Base-by-base conservation (phyloP, 2,888 invertebrate species). In the Mellilla xanthometata region DNA sequence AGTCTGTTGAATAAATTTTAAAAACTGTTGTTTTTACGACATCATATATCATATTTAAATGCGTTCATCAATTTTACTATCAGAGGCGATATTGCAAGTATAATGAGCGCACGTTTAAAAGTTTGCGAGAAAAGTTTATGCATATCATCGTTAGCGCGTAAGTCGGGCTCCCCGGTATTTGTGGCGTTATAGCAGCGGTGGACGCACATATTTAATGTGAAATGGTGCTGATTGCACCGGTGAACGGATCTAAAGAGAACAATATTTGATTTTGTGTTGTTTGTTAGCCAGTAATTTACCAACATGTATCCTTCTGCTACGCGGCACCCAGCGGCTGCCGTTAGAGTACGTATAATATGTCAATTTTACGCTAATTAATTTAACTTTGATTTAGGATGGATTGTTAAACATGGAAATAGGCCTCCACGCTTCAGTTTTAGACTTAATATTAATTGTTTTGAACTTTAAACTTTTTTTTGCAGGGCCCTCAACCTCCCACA, bases 401-500 rank as follows among this genome's bases (percentile, higher is more conserved):
- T 7, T 24, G 4, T 7, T 19, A 19, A 19, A 19, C 15, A 19
- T 19, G 15, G 5, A 15, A 2, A 5, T 1, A 19, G 1, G 4
- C 6, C 3, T 19, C 4, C 4, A 19, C 6, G 15, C 4, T 6
- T 19, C 6, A 19, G 6, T 19, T 19, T 3, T 6, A 6, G 5
- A 11, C 3, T 4, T 28, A 11, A 12, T 15, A 1, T 7, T 12
- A 12, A 9, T 12, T 5, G 26, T 52, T 30, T n/a, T 70, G 64
- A 70, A 64, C 71, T 57, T 61, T 46, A 54, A 46, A 61, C 32
- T 44, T 47, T 58, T 63, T 51, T 68, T 5, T 56, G 32, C 90
- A 95, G 95, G 95, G 95, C 61, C 95, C 95, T 58, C 95, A 95
- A 58, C 96, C 96, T 73, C 94, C 96, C 52, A 94, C 95, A 53